Conservation (phyloP, 2,113 vertebrate species). For the Grantiella picta region DNA sequence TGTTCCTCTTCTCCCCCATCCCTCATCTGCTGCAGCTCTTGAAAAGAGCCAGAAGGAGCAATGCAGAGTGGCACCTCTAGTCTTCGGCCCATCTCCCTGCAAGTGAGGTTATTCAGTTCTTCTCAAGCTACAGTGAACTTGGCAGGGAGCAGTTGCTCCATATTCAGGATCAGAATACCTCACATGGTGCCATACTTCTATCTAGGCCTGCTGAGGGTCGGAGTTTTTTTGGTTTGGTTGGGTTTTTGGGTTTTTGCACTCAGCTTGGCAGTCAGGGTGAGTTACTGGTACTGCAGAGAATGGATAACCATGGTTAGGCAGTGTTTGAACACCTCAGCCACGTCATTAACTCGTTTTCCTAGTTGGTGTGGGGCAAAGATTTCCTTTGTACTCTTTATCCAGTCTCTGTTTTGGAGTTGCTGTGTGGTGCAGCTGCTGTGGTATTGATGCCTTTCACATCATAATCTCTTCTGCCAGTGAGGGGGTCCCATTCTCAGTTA, state of each 20-base stretch:
- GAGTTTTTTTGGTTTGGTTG: not conserved
- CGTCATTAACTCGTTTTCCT: not conserved
- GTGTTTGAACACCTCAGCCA: not conserved
- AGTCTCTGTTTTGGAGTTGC: not conserved
- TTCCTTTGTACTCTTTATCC: not conserved
- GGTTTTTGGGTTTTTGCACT: not conserved
- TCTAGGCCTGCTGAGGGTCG: not conserved
- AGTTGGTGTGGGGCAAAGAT: not conserved
- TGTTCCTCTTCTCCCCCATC: not conserved
- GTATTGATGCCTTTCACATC: not conserved
- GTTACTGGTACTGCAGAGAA: not conserved
- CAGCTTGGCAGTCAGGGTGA: not conserved
- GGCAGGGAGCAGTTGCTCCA: not conserved
- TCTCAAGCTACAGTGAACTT: not conserved
- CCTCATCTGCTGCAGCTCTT: not conserved
- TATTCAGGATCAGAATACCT: not conserved
- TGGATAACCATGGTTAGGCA: not conserved
- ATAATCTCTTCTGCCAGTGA: not conserved
- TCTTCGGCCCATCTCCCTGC: not conserved
- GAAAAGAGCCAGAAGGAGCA: not conserved
- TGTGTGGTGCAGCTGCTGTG: not conserved
- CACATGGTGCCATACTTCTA: not conserved
- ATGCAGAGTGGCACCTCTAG: not conserved
- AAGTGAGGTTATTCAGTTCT: not conserved
- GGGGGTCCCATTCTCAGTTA: not conserved